These are phyloP conservation scores for Laticauda laticaudata DNA, from an alignment of 2,113 vertebrate species.

Conservation along the genomic window DNA sequence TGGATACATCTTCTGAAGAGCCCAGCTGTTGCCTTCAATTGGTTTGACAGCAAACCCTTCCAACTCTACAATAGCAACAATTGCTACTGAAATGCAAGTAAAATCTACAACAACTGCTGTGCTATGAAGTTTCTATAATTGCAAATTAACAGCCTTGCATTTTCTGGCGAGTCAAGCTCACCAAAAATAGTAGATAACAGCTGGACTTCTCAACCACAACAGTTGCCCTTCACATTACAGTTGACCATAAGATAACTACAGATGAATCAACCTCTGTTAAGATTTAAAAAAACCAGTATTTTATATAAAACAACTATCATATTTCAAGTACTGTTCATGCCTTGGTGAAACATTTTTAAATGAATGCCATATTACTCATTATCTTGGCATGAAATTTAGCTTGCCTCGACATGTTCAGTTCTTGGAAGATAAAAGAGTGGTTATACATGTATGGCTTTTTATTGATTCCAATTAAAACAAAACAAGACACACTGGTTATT, in stretches of 20 bases:
- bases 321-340: neutral
- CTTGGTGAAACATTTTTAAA: neutral
- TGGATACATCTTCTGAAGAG: neutral
- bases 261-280: neutral
- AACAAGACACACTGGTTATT: neutral
- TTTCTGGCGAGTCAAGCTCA: neutral
- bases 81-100: neutral
- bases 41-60: neutral
- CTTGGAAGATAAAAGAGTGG: neutral
- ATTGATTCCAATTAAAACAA: neutral
- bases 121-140: neutral
- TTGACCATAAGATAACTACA: neutral
- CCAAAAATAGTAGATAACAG: constrained; percentile 13
- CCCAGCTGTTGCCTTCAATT: neutral
- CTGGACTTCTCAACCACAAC: neutral
- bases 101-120: constrained; percentile 1
- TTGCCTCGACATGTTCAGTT: neutral
- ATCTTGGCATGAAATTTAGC: neutral
- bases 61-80: neutral
- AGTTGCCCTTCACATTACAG: constrained; percentile 5
- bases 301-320: neutral
- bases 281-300: neutral
- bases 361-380: neutral
- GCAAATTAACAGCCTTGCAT: neutral
- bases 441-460: neutral